These are phyloP conservation scores for Melanotaenia parkinsoni DNA, from an alignment of 2,797 vertebrate genomes.

Conservation along the genomic window DNA sequence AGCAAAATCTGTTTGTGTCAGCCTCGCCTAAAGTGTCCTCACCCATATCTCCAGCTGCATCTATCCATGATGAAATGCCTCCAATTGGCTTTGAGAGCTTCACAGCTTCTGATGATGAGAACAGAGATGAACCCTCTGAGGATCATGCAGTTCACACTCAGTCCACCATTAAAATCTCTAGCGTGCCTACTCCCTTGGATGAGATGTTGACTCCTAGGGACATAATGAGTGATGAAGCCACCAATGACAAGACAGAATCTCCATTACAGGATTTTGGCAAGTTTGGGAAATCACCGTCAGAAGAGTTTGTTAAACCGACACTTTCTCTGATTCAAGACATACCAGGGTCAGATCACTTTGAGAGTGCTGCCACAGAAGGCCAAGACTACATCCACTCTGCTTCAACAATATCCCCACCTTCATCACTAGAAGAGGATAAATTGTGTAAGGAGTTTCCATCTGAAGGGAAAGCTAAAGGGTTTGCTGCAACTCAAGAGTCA, in stretches of 20 bases:
- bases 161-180: slow-evolving; percentile 94
- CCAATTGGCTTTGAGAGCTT: slow-evolving; percentile 89
- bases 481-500: slow-evolving; percentile 63
- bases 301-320: slow-evolving; percentile 83
- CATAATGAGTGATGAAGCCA: slow-evolving; percentile 91
- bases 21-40: slow-evolving; percentile 83
- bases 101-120: slow-evolving; percentile 92
- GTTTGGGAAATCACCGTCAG: slow-evolving; percentile 81
- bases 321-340: slow-evolving; percentile 82
- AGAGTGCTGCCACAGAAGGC: slow-evolving; percentile 93
- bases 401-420: slow-evolving; percentile 93
- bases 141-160: slow-evolving; percentile 91
- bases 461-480: slow-evolving; percentile 62
- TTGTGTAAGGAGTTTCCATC: slow-evolving; percentile 80
- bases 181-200: slow-evolving; percentile 93
- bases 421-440: slow-evolving; percentile 92
- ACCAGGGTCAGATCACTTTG: slow-evolving; percentile 84
- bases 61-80: slow-evolving; percentile 89
- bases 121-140: slow-evolving; percentile 89
- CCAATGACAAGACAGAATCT: slow-evolving; percentile 90
- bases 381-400: slow-evolving; percentile 91
- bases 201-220: slow-evolving; percentile 94
- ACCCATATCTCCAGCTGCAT: slow-evolving; percentile 86
- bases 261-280: slow-evolving; percentile 88
- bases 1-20: slow-evolving; percentile 73